phyloP scores from a whole-genome alignment of 2,888 invertebrate genomes.

The Hemithea aestivaria region DNA sequence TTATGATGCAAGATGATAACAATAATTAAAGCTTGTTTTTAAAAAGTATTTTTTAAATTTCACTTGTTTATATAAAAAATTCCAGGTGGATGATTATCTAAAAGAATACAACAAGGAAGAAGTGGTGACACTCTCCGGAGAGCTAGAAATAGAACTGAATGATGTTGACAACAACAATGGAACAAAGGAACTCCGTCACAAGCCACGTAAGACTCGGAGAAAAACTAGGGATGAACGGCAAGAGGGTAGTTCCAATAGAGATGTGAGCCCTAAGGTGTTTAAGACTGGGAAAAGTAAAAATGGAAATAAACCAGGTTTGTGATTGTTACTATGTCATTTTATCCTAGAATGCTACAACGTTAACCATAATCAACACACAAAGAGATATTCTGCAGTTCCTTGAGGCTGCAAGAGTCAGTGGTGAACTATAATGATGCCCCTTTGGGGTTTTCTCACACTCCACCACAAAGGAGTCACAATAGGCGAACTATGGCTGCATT shows the following conservation, averaged over 20 bases:
- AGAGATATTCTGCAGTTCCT: no score
- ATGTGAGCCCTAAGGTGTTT: constrained; percentile 74
- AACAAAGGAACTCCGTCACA: constrained; percentile 59
- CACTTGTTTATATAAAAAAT: no score
- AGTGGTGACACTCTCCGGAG: constrained; percentile 70
- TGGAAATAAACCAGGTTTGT: constrained; percentile 51
- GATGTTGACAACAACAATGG: constrained; percentile 72
- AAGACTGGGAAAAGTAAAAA: constrained; percentile 57
- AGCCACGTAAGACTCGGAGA: constrained; percentile 63
- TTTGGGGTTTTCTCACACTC: no score
- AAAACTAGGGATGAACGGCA: constrained; percentile 65
- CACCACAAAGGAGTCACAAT: no score
- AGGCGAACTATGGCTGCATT: no score
- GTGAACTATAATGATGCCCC: no score
- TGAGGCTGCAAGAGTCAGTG: no score
- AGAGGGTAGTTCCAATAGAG: constrained; percentile 55
- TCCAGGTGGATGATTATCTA: constrained; percentile 70
- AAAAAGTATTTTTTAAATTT: no score
- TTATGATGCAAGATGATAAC: no score
- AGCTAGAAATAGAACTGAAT: constrained; percentile 71
- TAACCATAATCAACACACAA: no score
- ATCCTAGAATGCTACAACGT: no score
- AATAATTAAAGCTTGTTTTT: no score
- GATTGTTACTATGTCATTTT: constrained; percentile 6
- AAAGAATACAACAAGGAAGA: constrained; percentile 75